Conservation (phyloP, 2,888 invertebrate species). For the Trachelus troglodyta region DNA sequence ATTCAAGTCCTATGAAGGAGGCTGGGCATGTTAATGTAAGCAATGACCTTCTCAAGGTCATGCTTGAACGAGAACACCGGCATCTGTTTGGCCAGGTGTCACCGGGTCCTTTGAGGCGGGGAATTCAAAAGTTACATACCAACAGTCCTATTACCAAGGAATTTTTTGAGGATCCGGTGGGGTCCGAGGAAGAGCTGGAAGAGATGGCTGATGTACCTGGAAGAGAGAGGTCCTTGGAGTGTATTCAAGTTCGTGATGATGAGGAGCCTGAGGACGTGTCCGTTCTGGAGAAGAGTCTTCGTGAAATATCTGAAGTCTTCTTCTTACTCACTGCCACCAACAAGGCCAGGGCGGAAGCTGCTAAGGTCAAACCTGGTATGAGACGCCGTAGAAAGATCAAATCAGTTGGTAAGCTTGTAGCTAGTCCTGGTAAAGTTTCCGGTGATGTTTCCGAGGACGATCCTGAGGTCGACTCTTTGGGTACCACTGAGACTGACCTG, state of each 20-base stretch:
- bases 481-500: background rate
- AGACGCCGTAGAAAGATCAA: background rate
- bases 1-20: background rate
- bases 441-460: background rate
- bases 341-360: background rate
- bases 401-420: background rate
- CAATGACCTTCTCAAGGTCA: conserved; percentile 21
- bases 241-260: conserved; percentile 17
- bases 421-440: background rate
- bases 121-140: background rate
- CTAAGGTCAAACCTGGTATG: background rate
- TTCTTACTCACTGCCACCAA: conserved; percentile 33
- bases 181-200: background rate
- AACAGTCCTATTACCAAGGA: background rate
- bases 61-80: conserved; percentile 22
- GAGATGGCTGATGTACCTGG: background rate
- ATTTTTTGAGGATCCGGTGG: background rate
- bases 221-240: conserved; percentile 20
- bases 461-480: background rate
- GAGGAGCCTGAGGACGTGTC: conserved; percentile 19
- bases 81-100: background rate
- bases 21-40: background rate
- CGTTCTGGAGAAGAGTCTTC: conserved; percentile 31
- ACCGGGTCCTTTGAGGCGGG: background rate
- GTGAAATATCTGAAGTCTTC: conserved; percentile 39